Base-by-base conservation (phyloP, 2,888 invertebrate genomes). In the Eristalinus aeneus region DNA sequence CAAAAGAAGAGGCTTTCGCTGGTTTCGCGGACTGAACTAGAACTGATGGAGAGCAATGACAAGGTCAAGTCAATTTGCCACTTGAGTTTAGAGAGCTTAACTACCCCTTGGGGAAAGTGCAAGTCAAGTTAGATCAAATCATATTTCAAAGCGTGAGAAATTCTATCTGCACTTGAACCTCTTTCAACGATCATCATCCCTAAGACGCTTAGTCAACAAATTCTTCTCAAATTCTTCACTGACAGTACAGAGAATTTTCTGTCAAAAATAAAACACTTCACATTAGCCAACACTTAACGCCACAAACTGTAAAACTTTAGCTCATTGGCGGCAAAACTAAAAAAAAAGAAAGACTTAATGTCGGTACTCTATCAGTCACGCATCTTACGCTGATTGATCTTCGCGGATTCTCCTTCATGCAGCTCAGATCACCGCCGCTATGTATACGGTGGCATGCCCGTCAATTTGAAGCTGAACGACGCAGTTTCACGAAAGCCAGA, bases 361-460 rank as follows among this genome's bases (percentile, higher is more conserved):
- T 71, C 69, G 60, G 67, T 61, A 73, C 80, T 63, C 63, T 54
- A 80, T 80, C 63, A 77, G 68, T 82, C 73, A 82, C 46, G 69
- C 63, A 77, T 68, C 27, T 69, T 58, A 64, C 60, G 16, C 16
- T 80, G 80, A 76, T 81, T 73, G 64, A 85, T 85, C 68, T 76
- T 46, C 20, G 20, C 68, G 68, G 63, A 65, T 65, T 77, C 39
- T 65, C 58, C 68, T n/a, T 39, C 39, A 32, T 34, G 27, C 20
- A 27, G 27, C 75, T 22, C 71, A 23, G 34, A 32, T 39, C 16
- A 1, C 10, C 54, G 34, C 64, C 54, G 22, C 54, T 23, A 10
- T 20, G 22, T 11, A 36, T 16, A 34, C 16, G n/a, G n/a, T n/a
- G n/a, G n/a, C n/a, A n/a, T 53, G n/a, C n/a, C 36, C 39, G 58